phyloP scores from a whole-genome alignment of 2,113 vertebrate species.

The Python bivittatus region DNA sequence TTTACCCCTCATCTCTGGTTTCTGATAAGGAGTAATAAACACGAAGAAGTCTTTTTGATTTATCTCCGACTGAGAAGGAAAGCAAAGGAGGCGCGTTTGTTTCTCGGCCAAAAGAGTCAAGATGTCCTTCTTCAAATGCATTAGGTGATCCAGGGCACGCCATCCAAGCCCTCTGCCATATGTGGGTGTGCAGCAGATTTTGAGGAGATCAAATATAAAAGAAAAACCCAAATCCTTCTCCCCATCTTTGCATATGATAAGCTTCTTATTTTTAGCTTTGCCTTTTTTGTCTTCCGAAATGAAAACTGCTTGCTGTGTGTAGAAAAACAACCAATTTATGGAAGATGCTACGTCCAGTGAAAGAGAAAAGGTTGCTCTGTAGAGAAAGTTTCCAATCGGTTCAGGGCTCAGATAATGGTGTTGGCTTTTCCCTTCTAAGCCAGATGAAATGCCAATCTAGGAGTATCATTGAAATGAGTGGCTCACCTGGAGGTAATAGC shows the following conservation, averaged over 20 bases:
- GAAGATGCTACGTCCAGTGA: constrained; percentile 43
- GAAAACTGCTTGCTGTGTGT: constrained; percentile 10
- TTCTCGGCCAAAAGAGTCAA: not conserved
- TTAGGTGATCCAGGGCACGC: too few relatives aligned
- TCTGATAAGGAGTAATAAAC: not conserved
- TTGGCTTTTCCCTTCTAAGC: constrained; percentile 15
- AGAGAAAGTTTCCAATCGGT: constrained; percentile 7
- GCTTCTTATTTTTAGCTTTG: constrained; percentile 15
- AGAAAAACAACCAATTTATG: constrained; percentile 32
- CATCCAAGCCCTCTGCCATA: not conserved
- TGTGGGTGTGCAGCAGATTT: not conserved
- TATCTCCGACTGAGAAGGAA: not conserved
- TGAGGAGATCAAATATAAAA: not conserved
- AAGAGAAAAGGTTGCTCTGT: constrained; percentile 20
- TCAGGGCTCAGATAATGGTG: not conserved
- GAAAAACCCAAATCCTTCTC: too few relatives aligned
- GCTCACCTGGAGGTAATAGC: not conserved
- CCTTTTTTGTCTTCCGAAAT: constrained; percentile 6
- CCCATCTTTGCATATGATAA: fast-evolving
- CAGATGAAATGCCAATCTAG: not conserved
- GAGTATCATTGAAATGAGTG: constrained; percentile 1
- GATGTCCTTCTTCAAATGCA: not conserved
- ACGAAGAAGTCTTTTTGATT: not conserved
- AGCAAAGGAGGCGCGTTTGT: not conserved
- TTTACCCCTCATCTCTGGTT: too few relatives aligned